These are phyloP conservation scores for Coptodon bakossiorum DNA, from an alignment of 2,113 vertebrate species.

Conservation along the genomic window DNA sequence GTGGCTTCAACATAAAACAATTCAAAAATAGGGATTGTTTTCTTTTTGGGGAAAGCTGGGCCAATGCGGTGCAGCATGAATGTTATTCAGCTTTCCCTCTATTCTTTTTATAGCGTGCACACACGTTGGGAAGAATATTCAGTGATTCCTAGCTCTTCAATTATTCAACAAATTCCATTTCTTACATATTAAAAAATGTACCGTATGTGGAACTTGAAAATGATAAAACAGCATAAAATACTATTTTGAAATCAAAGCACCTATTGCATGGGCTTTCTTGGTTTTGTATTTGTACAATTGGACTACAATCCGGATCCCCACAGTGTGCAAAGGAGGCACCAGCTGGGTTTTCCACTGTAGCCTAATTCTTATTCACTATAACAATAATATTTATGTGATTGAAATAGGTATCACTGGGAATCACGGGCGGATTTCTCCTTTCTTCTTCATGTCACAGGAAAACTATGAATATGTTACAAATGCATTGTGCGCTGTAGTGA, in stretches of 20 bases:
- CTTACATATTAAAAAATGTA: slow-evolving; percentile 69
- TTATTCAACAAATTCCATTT: slow-evolving; percentile 69
- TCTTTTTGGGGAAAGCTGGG: neutral
- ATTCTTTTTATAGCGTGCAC: slow-evolving; percentile 54
- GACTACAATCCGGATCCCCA: slow-evolving; percentile 51
- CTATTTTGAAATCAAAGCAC: slow-evolving; percentile 71
- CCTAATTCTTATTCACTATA: slow-evolving; percentile 31
- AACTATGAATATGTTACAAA: slow-evolving; percentile 32
- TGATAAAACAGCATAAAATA: slow-evolving; percentile 76
- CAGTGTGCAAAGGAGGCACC: slow-evolving; percentile 17
- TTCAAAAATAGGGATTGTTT: neutral
- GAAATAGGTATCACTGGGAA: slow-evolving; percentile 45
- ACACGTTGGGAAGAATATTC: slow-evolving; percentile 61
- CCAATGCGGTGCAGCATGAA: neutral
- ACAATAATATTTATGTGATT: slow-evolving; percentile 54
- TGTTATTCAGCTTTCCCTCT: slow-evolving; percentile 28
- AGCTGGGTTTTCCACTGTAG: slow-evolving; percentile 22
- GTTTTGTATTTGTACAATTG: slow-evolving; percentile 63
- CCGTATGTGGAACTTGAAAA: slow-evolving; percentile 57
- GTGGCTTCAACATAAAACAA: neutral
- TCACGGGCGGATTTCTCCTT: slow-evolving; percentile 14
- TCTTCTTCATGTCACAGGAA: neutral
- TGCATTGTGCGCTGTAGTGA: slow-evolving; percentile 15
- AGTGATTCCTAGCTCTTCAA: slow-evolving; percentile 64
- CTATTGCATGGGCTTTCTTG: slow-evolving; percentile 65